Evolutionary conservation across 2,113 vertebrate species (phyloP).

Genomic region (Brienomyrus brachyistius): DNA sequence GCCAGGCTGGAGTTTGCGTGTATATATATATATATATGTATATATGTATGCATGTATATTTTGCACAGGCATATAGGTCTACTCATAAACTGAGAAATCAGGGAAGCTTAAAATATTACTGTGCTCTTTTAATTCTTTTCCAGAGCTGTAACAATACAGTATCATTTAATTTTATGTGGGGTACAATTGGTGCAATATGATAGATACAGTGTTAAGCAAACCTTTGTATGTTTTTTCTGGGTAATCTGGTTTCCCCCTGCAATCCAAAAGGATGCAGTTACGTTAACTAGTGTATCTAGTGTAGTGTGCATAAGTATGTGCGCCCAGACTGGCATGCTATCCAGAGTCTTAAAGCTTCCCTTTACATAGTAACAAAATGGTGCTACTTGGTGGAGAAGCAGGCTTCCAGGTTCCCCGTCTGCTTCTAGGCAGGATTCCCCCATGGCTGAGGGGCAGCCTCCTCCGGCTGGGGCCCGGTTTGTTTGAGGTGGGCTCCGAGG

Average conservation of each 20-base stretch:
- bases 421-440: conserved; percentile 74
- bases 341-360: background rate
- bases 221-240: background rate
- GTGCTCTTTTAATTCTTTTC: no score
- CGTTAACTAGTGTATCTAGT: background rate
- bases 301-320: background rate
- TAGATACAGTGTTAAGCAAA: background rate
- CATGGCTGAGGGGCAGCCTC: conserved; percentile 84
- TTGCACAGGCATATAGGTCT: no score
- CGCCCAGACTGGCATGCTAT: background rate
- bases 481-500: conserved; percentile 86
- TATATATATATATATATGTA: no score
- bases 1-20: no score
- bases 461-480: conserved; percentile 89
- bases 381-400: background rate
- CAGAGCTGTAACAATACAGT: no score
- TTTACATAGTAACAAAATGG: background rate
- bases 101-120: no score
- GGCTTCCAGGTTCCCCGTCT: background rate
- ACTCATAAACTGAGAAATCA: no score
- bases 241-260: background rate
- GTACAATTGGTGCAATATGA: background rate
- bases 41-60: no score
- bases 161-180: background rate
- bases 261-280: background rate